Conservation (phyloP, 2,113 vertebrate genomes). For the Lanius collurio region DNA sequence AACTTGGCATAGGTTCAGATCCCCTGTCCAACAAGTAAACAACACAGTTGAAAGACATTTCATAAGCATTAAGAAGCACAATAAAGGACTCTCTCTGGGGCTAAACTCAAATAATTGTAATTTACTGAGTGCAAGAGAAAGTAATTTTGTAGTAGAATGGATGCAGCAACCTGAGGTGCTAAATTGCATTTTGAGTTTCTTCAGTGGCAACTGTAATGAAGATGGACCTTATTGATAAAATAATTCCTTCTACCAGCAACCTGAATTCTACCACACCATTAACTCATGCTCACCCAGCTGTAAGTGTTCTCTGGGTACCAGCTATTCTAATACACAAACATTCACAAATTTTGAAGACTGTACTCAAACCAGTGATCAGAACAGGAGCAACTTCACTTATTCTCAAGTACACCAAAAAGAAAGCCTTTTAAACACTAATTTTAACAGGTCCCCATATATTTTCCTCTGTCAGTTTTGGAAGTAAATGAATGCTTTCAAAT, state of each 20-base stretch:
- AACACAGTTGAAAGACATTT: background rate
- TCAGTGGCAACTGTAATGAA: background rate
- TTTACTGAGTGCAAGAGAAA: background rate
- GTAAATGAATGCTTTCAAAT: conserved; percentile 69
- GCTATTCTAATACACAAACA: background rate
- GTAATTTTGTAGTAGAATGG: background rate
- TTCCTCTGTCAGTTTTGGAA: conserved; percentile 24
- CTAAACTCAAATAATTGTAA: background rate
- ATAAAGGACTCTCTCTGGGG: background rate
- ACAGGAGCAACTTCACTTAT: background rate
- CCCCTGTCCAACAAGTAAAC: background rate
- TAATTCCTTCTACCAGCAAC: background rate
- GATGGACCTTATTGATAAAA: background rate
- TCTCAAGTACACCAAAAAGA: background rate
- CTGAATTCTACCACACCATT: background rate
- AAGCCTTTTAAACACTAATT: conserved; percentile 64
- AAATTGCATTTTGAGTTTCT: background rate
- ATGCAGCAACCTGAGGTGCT: background rate
- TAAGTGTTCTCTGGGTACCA: background rate
- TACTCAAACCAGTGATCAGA: background rate
- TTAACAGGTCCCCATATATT: conserved; percentile 5
- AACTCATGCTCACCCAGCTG: background rate
- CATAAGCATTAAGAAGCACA: background rate
- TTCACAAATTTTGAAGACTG: background rate
- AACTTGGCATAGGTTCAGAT: background rate